Conservation (phyloP, 2,113 vertebrate genomes). For the Pogonocichla stellata region DNA sequence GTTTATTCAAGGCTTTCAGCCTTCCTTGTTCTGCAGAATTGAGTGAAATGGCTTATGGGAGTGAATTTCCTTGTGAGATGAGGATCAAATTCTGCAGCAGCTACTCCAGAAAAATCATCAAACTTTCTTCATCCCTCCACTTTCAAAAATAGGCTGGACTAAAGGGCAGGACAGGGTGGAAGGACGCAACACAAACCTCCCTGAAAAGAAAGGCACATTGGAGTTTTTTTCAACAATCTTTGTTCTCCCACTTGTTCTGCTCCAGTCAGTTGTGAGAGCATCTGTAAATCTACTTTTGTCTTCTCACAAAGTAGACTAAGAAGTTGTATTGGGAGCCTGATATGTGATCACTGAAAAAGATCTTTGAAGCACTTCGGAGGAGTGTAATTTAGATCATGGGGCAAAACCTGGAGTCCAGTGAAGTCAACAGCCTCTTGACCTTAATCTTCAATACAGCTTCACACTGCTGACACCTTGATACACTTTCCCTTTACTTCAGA, state of each 20-base stretch:
- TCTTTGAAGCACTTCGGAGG: neutral
- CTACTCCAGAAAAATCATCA: neutral
- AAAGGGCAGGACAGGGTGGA: neutral
- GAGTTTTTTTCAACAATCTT: accelerated
- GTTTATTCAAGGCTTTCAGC: neutral
- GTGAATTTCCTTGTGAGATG: neutral
- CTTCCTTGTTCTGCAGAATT: neutral
- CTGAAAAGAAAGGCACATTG: neutral
- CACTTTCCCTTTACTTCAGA: neutral
- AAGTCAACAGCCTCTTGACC: neutral
- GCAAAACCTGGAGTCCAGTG: neutral
- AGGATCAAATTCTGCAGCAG: neutral
- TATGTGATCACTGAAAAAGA: neutral
- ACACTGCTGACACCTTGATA: neutral
- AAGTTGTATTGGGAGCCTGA: neutral
- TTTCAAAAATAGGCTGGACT: neutral
- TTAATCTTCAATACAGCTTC: neutral
- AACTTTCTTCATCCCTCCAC: neutral
- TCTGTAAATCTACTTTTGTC: neutral
- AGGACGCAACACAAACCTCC: neutral
- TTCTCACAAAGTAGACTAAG: neutral
- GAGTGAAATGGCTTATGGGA: neutral
- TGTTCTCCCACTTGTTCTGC: neutral
- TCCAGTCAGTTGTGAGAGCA: neutral
- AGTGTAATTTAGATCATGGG: neutral